Evolutionary conservation across 2,797 vertebrate genomes (phyloP).

Genomic region (Girardinus metallicus): DNA sequence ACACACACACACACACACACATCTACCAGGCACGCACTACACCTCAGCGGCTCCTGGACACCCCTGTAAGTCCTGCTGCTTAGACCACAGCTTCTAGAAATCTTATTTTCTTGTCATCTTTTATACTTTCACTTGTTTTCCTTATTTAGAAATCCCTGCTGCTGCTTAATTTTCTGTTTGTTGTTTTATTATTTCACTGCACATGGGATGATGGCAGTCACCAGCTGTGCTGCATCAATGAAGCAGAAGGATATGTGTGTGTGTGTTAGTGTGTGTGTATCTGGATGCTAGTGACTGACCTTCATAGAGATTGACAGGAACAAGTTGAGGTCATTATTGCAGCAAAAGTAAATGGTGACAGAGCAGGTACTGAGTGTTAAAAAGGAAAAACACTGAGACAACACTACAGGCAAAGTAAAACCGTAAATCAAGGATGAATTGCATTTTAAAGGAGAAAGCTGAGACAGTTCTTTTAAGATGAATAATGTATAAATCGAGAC

Average conservation of each 20-base stretch:
- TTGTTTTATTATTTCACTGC: not conserved
- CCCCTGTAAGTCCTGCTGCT: slow-evolving; percentile 61
- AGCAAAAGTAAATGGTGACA: not conserved
- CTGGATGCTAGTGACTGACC: not conserved
- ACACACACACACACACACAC: not conserved
- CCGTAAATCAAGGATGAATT: not conserved
- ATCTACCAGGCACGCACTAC: not conserved
- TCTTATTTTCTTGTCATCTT: slow-evolving; percentile 5
- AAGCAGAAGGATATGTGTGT: not conserved
- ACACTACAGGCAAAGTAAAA: not conserved
- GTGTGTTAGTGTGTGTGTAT: not conserved
- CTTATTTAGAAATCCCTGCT: not conserved
- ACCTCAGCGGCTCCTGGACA: slow-evolving; percentile 35
- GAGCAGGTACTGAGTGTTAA: not conserved
- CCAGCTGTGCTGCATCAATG: slow-evolving; percentile 7
- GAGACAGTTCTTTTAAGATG: slow-evolving; percentile 34
- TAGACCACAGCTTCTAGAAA: slow-evolving; percentile 42
- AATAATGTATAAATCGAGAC: slow-evolving; percentile 46
- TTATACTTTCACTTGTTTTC: slow-evolving; percentile 4
- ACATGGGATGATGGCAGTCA: not conserved
- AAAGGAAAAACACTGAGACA: not conserved
- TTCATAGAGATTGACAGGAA: slow-evolving; percentile 14
- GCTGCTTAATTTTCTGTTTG: not conserved
- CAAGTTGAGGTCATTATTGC: slow-evolving; percentile 26
- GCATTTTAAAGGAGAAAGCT: slow-evolving; percentile 11